Base-by-base conservation (phyloP, 2,797 vertebrate genomes). In the Coilia nasus region DNA sequence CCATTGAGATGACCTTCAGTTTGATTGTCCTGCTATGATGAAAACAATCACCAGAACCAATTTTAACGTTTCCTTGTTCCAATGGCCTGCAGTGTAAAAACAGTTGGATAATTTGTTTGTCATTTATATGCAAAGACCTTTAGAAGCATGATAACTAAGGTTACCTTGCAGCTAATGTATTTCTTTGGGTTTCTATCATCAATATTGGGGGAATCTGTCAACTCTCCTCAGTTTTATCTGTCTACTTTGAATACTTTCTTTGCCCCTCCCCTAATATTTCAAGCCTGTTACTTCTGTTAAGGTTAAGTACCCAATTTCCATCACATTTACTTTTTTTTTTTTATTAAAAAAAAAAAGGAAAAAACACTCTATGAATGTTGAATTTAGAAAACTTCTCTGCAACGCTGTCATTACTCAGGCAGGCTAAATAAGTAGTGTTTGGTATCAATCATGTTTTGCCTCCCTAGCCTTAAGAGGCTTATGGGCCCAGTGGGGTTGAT, bases 351-450 rank as follows among this genome's bases (percentile, higher is more conserved):
- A 54, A 54, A 59, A 59, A n/a, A 59, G n/a, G n/a, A 50, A 57
- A 82, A 11, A 1, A 31, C 62, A 46, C 47, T 25, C n/a, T 85
- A 54, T 81, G 71, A 7, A 54, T 4, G n/a, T 28, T 82, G 81
- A 56, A 82, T 31, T 78, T n/a, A 35, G 78, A 85, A 81, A 17
- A 17, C 23, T 59, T 25, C 50, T 85, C 47, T n/a, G 19, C 6
- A 47, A 41, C 31, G 19, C 47, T 46, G 19, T 83, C 80, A 78
- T 87, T 85, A 71, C 46, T 85, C 60, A 60, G 57, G 19, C 19
- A 46, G 23, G 71, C 81, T 46, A 82, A 83, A 82, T 84, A 54
- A 81, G 83, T 85, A 60, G 44, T 85, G 81, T 56, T 85, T 75
- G 82, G 82, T 75, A 85, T 71, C 56, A 47, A 85, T 85, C 50